Base-by-base conservation (phyloP, 2,888 invertebrate species). In the Chalcosyrphus nemorum region DNA sequence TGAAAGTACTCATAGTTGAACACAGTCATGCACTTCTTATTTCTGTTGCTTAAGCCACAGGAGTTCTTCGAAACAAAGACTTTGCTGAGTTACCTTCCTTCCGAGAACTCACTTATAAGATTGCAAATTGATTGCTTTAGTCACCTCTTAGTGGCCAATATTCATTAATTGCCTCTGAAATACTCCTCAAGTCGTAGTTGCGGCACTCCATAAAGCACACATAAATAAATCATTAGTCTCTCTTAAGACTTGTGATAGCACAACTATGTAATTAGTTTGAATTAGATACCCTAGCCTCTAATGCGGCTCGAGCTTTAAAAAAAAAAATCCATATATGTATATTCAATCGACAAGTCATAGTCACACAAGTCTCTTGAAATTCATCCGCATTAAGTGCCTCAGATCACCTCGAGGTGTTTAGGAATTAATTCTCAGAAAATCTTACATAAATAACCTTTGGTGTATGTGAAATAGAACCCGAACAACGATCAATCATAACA, bases 341-440 rank as follows among this genome's bases (percentile, higher is more conserved):
- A 15, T 27, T 29, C 52, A 13, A 52, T 9, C 29, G 52, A 29
- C 54, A 32, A 54, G 21, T 54, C 54, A 54, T n/a, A n/a, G n/a
- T 54, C 54, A 17, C 7, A 32, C n/a, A n/a, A n/a, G 54, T 11
- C 29, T 32, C 54, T 54, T 32, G 29, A 54, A 32, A 29, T 52
- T 29, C 29, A 52, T 52, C 52, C 27, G 5, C 13, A 1, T 15
- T 15, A 35, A 56, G 56, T 19, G 6, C 56, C 5, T 56, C 19
- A 35, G 35, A 56, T 56, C 56, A 56, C n/a, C 32, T 38, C 35
- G 6, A 21, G 19, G 17, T 4, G 24, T 38, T 13, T 32, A 38
- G 21, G 56, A 35, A 35, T 57, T 11, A 38, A 38, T 57, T 57
- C 56, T 57, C 19, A 21, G 38, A 54, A n/a, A 54, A 32, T 54